Evolutionary conservation across 1,140 invertebrate species (phyloP).

Genomic region (Monochamus saltuarius): DNA sequence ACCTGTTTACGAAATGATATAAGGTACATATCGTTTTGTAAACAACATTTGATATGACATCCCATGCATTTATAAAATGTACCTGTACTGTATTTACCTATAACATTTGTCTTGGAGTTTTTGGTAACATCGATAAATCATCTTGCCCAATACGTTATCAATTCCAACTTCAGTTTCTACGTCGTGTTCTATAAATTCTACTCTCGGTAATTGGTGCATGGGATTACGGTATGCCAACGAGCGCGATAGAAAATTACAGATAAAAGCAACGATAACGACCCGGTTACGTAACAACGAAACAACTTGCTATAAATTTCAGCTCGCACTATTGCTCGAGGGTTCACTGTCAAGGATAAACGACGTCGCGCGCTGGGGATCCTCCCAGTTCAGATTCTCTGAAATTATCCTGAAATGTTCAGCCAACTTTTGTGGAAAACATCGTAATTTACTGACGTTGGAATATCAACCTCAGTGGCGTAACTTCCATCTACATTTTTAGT

Average conservation of each 20-base stretch:
- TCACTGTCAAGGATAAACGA: constrained; percentile 12
- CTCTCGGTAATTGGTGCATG: background rate
- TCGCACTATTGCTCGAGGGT: background rate
- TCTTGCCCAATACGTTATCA: too few species aligned
- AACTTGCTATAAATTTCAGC: constrained; percentile 5
- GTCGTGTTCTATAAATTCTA: background rate
- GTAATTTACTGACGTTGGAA: constrained; percentile 5
- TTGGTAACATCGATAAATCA: too few species aligned
- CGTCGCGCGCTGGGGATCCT: background rate
- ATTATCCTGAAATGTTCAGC: background rate
- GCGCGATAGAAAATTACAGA: constrained; percentile 6
- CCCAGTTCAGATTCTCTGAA: background rate
- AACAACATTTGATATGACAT: too few species aligned
- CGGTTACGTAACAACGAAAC: constrained; percentile 9
- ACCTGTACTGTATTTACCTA: too few species aligned
- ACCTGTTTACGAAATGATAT: too few species aligned
- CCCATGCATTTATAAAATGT: too few species aligned
- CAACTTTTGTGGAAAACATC: constrained; percentile 7
- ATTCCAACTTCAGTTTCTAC: too few species aligned
- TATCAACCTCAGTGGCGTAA: background rate
- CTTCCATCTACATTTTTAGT: background rate
- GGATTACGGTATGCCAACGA: background rate
- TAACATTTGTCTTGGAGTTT: too few species aligned
- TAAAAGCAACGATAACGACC: constrained; percentile 5
- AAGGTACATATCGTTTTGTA: too few species aligned